Percentiles rank a stretch among this genome's conserved stretches.
Evolutionary conservation across 2,113 vertebrate genomes (phyloP).

Genomic region (Hucho hucho): DNA sequence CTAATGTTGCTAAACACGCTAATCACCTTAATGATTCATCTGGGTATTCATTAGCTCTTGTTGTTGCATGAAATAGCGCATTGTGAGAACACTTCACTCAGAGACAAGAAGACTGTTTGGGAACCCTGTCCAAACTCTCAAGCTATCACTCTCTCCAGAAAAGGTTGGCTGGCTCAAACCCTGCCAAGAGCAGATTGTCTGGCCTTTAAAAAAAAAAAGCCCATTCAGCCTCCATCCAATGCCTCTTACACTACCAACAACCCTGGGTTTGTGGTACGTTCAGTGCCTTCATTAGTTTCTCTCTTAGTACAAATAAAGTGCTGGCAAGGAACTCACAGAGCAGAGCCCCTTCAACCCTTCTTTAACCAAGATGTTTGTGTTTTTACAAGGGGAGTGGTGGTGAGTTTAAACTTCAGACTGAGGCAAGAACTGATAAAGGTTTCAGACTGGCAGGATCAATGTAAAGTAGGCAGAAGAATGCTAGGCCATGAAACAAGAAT

Average conservation of each 20-base stretch:
- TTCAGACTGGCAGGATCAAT: not conserved
- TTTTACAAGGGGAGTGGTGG: not conserved
- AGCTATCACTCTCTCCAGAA: not conserved
- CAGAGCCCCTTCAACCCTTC: not conserved
- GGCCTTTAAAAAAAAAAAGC: not conserved
- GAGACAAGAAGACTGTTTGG: not conserved
- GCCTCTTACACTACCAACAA: not conserved
- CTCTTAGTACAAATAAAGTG: not conserved
- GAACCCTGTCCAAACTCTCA: not conserved
- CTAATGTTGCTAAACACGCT: not conserved
- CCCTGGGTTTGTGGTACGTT: not conserved
- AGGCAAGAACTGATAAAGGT: constrained; percentile 8
- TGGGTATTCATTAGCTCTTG: not conserved
- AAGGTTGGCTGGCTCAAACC: not conserved
- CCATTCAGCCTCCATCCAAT: not conserved
- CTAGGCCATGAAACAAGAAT: constrained; percentile 10
- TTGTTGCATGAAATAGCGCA: not conserved
- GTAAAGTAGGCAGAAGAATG: constrained; percentile 2
- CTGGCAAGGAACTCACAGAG: not conserved
- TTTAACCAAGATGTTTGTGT: not conserved
- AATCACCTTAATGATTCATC: not conserved
- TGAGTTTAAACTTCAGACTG: constrained; percentile 17
- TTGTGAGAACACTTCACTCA: not conserved
- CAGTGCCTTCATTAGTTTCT: not conserved
- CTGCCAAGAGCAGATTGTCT: not conserved